These are phyloP conservation scores for Epizoanthus scotinus DNA, from an alignment of 92 coral and sea anemone species.

Conservation along the genomic window DNA sequence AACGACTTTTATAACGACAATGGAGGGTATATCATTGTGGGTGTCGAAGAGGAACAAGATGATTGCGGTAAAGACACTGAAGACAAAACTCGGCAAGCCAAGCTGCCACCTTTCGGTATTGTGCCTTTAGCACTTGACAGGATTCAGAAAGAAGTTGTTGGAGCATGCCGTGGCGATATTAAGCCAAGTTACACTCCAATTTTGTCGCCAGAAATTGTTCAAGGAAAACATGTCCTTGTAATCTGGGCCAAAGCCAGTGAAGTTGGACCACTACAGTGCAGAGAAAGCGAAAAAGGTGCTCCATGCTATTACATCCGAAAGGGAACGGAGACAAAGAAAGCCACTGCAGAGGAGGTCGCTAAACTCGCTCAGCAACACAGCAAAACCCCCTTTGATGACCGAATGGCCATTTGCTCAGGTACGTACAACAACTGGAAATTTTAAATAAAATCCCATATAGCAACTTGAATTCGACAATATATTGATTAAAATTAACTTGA, in stretches of 20 bases:
- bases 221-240: constrained; percentile 55
- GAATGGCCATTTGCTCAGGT: constrained; percentile 57
- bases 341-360: constrained; percentile 35
- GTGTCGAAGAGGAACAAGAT: constrained; percentile 63
- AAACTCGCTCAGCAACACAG: constrained; percentile 31
- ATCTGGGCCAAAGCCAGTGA: constrained; percentile 76
- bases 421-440: too few relatives aligned
- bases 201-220: constrained; percentile 61
- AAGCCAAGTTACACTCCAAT: constrained; percentile 60
- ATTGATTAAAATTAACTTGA: too few relatives aligned
- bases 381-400: constrained; percentile 77
- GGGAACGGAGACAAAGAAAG: constrained; percentile 61
- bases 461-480: too few relatives aligned
- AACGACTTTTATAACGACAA: constrained; percentile 79
- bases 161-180: constrained; percentile 66
- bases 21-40: constrained; percentile 78
- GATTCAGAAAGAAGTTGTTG: constrained; percentile 64
- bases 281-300: constrained; percentile 59
- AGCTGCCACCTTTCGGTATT: constrained; percentile 66
- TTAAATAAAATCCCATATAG: too few relatives aligned
- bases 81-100: constrained; percentile 45
- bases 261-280: constrained; percentile 61
- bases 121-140: constrained; percentile 45
- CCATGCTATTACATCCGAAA: constrained; percentile 56
- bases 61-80: constrained; percentile 15